Evolutionary conservation across 2,113 vertebrate species (phyloP), one percentile per base, ranked within the genome.

Genomic region (Corythornis vintsioides): DNA sequence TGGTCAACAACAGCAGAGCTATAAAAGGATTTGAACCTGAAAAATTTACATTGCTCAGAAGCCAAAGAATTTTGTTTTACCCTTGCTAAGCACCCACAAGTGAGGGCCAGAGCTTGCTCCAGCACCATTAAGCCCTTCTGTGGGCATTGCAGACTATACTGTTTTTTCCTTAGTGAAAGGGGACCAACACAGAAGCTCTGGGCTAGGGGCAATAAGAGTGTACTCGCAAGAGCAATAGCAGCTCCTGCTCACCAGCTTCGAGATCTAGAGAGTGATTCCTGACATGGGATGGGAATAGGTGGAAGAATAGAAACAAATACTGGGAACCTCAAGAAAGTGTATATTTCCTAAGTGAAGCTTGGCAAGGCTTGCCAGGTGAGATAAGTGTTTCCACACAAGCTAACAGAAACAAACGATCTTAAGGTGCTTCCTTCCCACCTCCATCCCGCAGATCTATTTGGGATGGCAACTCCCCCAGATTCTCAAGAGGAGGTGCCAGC

Each of bases 121-220:
- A 83, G 56, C 40, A 50, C 13, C 16, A 6, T 0, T 0, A 0
- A 85, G 22, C 9, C 15, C 59, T 84, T 55, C 86, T n/a, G 16
- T 5, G 47, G 43, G 6, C 20, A 31, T 24, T 56, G n/a, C 16
- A 83, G 10, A 43, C 10, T n/a, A 24, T 3, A 1, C 1, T 57
- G 25, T 63, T 72, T 31, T 75, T 28, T 7, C 9, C 70, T 45
- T 33, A 4, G 20, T 19, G n/a, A 57, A 35, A 35, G 6, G 40
- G 22, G 6, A 31, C 9, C 0, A 2, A 3, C n/a, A 26, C 29
- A 50, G 15, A 25, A 53, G 8, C 18, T 13, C n/a, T 22, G 26
- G 35, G 53, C 21, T 87, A 42, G 15, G 79, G 16, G 6, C 20
- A 69, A 45, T 19, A 31, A 18, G 7, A 53, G 6, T 6, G 7